Evolutionary conservation across 1,140 invertebrate genomes (phyloP), one percentile per base, ranked within the genome.

Genomic region (Eupristina koningsbergeri): DNA sequence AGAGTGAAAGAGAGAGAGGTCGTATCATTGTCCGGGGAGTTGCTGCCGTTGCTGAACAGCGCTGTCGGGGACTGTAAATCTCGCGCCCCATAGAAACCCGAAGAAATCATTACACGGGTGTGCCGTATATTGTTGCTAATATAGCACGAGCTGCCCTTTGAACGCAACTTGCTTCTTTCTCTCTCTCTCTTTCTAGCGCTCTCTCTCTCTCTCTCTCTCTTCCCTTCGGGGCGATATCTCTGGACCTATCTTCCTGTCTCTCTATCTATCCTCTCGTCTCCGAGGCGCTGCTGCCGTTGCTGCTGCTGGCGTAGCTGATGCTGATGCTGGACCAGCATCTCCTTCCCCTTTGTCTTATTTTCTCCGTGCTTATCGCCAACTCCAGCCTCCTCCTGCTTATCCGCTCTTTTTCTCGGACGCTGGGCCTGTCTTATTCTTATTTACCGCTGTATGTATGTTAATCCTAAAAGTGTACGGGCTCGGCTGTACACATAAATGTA

Each of bases 81-180:
- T 89, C 86, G 74, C 77, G 39, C 85, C 83, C 83, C 84, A 78
- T 86, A 88, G 31, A 86, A 84, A 75, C 81, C 85, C 85, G 86
- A 88, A 89, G 88, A 88, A 88, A 89, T 89, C 88, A 89, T 89
- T 88, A 89, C 85, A 79, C 58, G 58, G 64, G 19, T 41, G 13
- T 64, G 86, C 84, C 83, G 86, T 89, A 88, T 87, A 86, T 88
- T 73, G 85, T 63, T 67, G 86, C 83, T 87, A 87, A 87, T 88
- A 86, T 87, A 86, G 85, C 86, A 86, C 87, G 78, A 58, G 45
- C 80, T 87, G 86, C 84, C 85, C 86, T 86, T 86, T 84, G 84
- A 86, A 81, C 80, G 84, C 81, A 85, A 73, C 75, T 80, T 71
- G 78, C 76, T 67, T 39, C 17, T 39, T 9, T 58, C 76, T 63